Base-by-base conservation (phyloP, 2,888 invertebrate species). In the Vandiemenella viatica region DNA sequence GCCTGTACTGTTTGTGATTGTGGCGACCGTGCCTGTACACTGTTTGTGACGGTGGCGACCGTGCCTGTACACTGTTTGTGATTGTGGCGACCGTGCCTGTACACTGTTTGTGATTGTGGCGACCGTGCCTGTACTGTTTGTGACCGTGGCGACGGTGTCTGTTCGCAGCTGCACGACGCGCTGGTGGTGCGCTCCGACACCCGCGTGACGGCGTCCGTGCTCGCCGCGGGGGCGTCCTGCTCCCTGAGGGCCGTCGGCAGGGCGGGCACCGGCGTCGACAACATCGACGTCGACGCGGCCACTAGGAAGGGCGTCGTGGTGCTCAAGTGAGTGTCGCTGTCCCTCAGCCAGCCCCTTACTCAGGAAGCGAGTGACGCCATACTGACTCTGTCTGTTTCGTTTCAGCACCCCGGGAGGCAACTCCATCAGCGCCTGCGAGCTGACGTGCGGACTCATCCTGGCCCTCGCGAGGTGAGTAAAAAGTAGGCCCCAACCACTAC, bases 181-280 rank as follows among this genome's bases (percentile, higher is more conserved):
- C 70, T 95, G 55, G 87, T 96, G 56, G 93, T 96, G 1, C 77
- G 96, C 16, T 95, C 95, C 5, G 93, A 93, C 50, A 89, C 95
- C 0, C 91, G 91, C 74, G 92, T 96, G 48, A 91, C 91, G 2
- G 78, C 79, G 48, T 87, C 89, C 55, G 80, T 97, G 21, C 74
- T 97, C 53, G 74, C 77, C 48, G n/a, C n/a, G n/a, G 81, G 81
- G 1, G 81, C 81, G 1, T 85, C 80, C 2, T 72, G 72, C 2
- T 79, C 76, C 48, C 70, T 97, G 40, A 86, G 87, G 67, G 83
- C 91, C 16, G 84, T 97, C 38, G 96, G 92, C 13, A 77, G 97
- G 41, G 97, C 97, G n/a, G 97, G 97, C 5, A 96, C 95, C 2
- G 98, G 98, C 4, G 91, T 96, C 4, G 98, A 98, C 69, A 98